Conservation (phyloP, 2,797 vertebrate genomes). For the Alectoris magna region DNA sequence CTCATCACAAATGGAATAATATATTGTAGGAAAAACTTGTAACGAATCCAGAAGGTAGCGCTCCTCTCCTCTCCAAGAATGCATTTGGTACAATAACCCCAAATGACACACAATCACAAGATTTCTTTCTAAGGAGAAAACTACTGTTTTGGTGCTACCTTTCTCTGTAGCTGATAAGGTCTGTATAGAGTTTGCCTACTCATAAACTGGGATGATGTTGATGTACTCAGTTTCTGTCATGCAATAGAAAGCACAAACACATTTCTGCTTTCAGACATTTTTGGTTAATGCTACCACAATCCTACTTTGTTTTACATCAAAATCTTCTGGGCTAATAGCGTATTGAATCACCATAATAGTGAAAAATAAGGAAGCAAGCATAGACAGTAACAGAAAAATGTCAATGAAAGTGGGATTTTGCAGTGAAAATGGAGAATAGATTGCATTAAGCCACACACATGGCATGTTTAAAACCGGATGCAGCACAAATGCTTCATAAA, state of each 20-base stretch:
- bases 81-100: too few species aligned
- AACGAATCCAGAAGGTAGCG: background rate
- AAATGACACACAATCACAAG: background rate
- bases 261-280: background rate
- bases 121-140: background rate
- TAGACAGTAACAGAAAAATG: background rate
- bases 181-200: background rate
- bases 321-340: background rate
- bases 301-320: background rate
- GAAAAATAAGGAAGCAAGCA: background rate
- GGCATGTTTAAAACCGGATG: background rate
- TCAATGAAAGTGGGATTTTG: background rate
- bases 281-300: background rate
- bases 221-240: background rate
- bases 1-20: slow-evolving; percentile 26
- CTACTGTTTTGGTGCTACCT: background rate
- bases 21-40: background rate
- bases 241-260: background rate
- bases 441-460: background rate
- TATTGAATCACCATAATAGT: background rate
- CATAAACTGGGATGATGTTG: background rate
- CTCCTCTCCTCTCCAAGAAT: background rate
- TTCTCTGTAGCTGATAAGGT: rapidly evolving
- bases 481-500: background rate
- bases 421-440: background rate